Conservation (phyloP, 2,113 vertebrate species). For the Porphyrio hochstetteri region DNA sequence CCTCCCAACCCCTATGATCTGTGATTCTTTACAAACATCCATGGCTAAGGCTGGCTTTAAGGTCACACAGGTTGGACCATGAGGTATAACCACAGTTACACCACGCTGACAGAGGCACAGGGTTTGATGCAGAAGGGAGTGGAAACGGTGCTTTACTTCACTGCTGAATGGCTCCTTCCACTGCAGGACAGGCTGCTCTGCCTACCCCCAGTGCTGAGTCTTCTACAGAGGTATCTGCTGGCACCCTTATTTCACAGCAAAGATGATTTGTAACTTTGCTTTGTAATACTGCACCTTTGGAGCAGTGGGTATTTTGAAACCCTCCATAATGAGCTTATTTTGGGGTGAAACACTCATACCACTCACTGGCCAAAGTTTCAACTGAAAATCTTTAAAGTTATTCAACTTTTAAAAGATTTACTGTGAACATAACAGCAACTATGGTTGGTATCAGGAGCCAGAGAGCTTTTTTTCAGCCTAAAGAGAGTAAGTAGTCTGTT, state of each 20-base stretch:
- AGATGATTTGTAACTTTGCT: conserved; percentile 16
- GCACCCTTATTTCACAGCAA: background rate
- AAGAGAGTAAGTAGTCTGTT: conserved; percentile 24
- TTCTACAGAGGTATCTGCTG: background rate
- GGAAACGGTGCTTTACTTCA: background rate
- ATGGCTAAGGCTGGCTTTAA: background rate
- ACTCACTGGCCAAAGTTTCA: background rate
- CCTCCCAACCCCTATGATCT: no score
- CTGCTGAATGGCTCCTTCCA: background rate
- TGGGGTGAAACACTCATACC: background rate
- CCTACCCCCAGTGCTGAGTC: background rate
- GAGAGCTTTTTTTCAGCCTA: background rate
- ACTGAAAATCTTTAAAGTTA: background rate
- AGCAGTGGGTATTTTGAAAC: background rate
- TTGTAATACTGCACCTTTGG: background rate
- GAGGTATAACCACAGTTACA: background rate
- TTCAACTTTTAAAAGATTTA: conserved; percentile 33
- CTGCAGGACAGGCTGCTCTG: background rate
- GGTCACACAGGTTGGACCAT: background rate
- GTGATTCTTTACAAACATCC: background rate
- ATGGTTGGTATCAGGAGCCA: conserved; percentile 32
- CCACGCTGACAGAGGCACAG: background rate
- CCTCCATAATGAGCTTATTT: background rate
- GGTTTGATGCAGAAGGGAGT: background rate
- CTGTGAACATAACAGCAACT: conserved; percentile 11